These are phyloP conservation scores for Andricus quercusramuli DNA, from an alignment of 2,888 invertebrate species.

Conservation along the genomic window DNA sequence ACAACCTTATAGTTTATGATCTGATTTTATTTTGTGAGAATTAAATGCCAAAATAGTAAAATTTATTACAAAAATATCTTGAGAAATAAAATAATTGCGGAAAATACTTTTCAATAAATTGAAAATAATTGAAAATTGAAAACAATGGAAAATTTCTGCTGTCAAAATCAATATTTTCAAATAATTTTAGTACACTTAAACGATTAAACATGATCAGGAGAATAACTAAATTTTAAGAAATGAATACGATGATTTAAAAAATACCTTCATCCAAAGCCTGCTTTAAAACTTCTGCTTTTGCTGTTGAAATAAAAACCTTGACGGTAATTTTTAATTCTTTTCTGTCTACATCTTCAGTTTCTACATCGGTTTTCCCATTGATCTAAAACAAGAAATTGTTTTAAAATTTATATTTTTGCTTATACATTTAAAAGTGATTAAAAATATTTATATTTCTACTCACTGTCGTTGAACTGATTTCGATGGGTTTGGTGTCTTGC, in stretches of 20 bases:
- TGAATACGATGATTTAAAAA: constrained; percentile 42
- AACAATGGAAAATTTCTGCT: too few relatives aligned
- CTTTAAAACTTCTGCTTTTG: constrained; percentile 83
- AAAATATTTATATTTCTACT: constrained; percentile 52
- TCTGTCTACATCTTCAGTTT: constrained; percentile 82
- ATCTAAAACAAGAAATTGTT: constrained; percentile 41
- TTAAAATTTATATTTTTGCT: not conserved
- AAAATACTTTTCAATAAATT: too few relatives aligned
- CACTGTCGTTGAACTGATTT: constrained; percentile 63
- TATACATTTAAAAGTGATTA: not conserved
- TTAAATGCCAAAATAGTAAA: too few relatives aligned
- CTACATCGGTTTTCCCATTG: constrained; percentile 50
- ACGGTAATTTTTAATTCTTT: constrained; percentile 91
- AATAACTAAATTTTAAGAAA: too few relatives aligned
- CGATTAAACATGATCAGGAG: too few relatives aligned
- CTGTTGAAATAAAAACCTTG: constrained; percentile 90
- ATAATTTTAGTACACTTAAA: too few relatives aligned
- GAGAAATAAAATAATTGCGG: too few relatives aligned
- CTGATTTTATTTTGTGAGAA: too few relatives aligned
- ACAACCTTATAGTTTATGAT: too few relatives aligned
- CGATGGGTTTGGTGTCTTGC: constrained; percentile 75
- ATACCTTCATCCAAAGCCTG: constrained; percentile 88
- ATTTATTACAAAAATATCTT: too few relatives aligned
- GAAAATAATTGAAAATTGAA: too few relatives aligned
- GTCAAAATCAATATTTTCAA: too few relatives aligned